These are phyloP conservation scores for Eudyptes chrysolophus DNA, from an alignment of 2,113 vertebrate genomes.

Conservation along the genomic window DNA sequence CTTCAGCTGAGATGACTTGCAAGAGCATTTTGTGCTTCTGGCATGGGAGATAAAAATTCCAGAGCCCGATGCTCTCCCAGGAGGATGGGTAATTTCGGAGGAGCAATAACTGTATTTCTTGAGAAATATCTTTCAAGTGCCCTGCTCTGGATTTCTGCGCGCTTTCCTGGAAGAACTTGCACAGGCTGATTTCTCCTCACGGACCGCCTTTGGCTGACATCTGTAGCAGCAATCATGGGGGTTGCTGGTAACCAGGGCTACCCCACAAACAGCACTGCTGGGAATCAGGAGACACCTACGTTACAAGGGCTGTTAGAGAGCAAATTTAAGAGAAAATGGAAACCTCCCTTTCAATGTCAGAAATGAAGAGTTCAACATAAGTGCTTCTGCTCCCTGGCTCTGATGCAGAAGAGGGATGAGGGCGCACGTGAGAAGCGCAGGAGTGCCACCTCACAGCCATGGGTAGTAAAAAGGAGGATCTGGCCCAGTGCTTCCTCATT, in stretches of 20 bases:
- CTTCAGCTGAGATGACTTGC: neutral
- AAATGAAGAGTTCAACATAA: neutral
- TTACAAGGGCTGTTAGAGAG: neutral
- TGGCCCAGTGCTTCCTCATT: neutral
- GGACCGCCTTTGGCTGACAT: neutral
- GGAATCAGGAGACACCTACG: neutral
- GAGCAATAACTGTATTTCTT: neutral
- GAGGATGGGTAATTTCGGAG: neutral
- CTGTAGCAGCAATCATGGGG: neutral
- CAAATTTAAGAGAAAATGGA: neutral
- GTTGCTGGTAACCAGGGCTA: neutral
- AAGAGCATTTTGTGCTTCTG: neutral
- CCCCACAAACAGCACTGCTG: neutral
- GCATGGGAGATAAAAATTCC: fast-evolving
- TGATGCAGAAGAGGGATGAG: neutral
- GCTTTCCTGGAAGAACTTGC: neutral
- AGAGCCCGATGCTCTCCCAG: neutral
- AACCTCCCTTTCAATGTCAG: neutral
- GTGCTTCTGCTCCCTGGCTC: neutral
- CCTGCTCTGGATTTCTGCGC: neutral
- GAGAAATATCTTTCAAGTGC: neutral
- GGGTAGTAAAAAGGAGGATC: neutral
- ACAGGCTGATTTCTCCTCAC: neutral
- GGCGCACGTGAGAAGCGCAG: neutral
- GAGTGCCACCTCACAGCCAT: neutral